Base-by-base conservation (phyloP, 2,797 vertebrate genomes). In the Cirrhinus mrigala region DNA sequence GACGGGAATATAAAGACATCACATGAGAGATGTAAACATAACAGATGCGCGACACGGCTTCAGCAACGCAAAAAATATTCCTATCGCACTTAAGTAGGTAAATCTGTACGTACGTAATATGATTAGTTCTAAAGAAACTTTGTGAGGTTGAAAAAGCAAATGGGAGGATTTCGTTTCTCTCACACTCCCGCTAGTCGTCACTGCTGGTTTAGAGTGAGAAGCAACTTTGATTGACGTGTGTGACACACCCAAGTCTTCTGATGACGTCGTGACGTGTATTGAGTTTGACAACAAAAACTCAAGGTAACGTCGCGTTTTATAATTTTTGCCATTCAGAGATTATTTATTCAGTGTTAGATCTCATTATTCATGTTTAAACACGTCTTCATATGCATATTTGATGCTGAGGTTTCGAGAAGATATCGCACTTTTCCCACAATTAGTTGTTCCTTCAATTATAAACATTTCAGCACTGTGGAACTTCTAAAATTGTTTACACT, bases 171-270 rank as follows among this genome's bases (percentile, higher is more conserved):
- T 83, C 9, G 46, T 58, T 29, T 70, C 75, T 70, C 37, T 33
- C 82, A 46, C 18, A 7, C 37, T 24, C 46, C 82, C 82, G 37
- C 75, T 69, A 78, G 64, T 58, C 75, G 83, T 79, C 83, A 70
- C 64, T 71, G 83, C 33, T 56, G 82, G 8, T 68, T 52, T 69
- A 27, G 50, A 54, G 50, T 11, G 50, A 77, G 75, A 27, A 3
- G 46, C 64, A 50, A 14, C 24, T 56, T 78, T 78, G 75, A 84
- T 70, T 50, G 81, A 75, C 56, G 0, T 9, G 56, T 33, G 56
- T 8, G 58, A 83, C 82, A 56, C 82, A 64, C 71, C 71, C 73
- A 27, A n/a, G 3, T 22, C 33, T 44, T 11, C 48, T 11, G 60
- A 76, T 52, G 73, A 75, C 58, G 71, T 66, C 46, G 33, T 24